Conservation (phyloP, 2,113 vertebrate genomes). For the Bombycilla garrulus region DNA sequence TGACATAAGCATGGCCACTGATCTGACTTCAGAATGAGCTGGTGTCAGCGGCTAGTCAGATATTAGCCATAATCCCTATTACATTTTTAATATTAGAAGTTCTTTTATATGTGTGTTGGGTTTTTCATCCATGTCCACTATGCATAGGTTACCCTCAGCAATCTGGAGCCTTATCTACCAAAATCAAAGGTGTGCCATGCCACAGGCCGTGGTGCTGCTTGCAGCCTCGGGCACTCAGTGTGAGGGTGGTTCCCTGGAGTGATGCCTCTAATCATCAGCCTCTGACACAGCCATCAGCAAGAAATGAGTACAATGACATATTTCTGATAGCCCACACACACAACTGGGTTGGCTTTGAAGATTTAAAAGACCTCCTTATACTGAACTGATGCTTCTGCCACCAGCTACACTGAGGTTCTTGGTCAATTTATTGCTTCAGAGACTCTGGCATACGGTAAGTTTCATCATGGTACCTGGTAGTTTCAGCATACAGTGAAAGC, state of each 20-base stretch:
- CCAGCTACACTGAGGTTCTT: neutral
- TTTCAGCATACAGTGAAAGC: neutral
- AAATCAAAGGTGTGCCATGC: neutral
- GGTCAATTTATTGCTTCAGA: neutral
- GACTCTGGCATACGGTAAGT: neutral
- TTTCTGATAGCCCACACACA: neutral
- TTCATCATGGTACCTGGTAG: neutral
- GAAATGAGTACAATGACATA: neutral
- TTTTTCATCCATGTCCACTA: rapidly evolving
- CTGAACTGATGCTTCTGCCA: neutral
- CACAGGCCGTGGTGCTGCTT: neutral
- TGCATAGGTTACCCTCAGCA: neutral
- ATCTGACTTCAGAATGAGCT: neutral
- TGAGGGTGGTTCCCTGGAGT: neutral
- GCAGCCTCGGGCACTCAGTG: neutral
- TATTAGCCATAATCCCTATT: neutral
- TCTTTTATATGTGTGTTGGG: neutral
- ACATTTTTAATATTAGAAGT: neutral
- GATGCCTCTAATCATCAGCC: rapidly evolving
- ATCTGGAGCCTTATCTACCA: neutral
- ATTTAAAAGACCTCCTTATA: neutral
- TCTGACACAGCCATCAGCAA: neutral
- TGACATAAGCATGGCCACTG: neutral
- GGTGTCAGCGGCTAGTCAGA: neutral
- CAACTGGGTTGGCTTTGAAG: neutral